Evolutionary conservation across 2,113 vertebrate species (phyloP).

Genomic region (Thomomys bottae): DNA sequence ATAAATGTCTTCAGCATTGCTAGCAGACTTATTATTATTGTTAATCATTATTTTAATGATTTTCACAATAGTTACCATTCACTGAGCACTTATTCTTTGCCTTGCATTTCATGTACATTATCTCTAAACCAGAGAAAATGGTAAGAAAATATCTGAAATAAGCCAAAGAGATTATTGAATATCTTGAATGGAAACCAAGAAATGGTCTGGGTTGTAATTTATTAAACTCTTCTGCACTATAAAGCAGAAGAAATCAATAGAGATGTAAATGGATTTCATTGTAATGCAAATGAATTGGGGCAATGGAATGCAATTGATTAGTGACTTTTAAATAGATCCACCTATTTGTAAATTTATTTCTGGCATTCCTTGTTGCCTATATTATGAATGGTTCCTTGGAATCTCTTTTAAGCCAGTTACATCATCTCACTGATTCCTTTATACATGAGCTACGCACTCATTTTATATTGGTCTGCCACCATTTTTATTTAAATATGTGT

Average conservation of each 20-base stretch:
- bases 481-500: no score
- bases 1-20: neutral
- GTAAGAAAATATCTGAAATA: conserved; percentile 51
- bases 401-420: neutral
- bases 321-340: conserved; percentile 6
- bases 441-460: no score
- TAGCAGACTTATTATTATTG: neutral
- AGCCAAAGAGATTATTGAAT: neutral
- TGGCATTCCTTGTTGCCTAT: neutral
- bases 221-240: conserved; percentile 15
- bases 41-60: conserved; percentile 21
- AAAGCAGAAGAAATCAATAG: neutral
- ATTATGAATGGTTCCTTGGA: conserved; percentile 1
- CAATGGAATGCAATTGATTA: neutral
- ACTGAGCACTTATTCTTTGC: conserved; percentile 7
- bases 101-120: neutral
- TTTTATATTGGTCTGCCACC: no score
- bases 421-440: no score
- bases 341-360: conserved; percentile 12
- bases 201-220: neutral
- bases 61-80: conserved; percentile 18
- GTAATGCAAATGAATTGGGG: conserved; percentile 49
- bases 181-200: neutral
- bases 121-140: conserved; percentile 5
- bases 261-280: conserved; percentile 7